Base-by-base conservation (phyloP, 2,113 vertebrate genomes). In the Casuarius casuarius region DNA sequence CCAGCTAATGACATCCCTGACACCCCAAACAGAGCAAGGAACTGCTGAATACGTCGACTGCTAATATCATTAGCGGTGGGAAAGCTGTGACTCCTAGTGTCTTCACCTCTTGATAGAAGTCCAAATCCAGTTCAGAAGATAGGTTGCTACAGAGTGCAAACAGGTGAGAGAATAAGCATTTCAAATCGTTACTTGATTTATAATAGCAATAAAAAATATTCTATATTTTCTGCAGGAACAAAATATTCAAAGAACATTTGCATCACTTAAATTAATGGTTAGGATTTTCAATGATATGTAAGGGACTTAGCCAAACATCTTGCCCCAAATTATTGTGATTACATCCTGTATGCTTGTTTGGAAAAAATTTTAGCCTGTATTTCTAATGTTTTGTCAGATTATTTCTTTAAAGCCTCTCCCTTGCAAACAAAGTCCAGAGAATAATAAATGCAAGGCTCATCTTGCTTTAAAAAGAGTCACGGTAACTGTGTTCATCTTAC, bases 61-160 rank as follows among this genome's bases (percentile, higher is more conserved):
- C n/a, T 28, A 10, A 7, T 13, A 26, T 9, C 2, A 0, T 12
- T 38, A 42, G 19, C 7, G 7, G 6, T 46, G 46, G 21, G 54
- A 28, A 92, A 52, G 21, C 12, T 83, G 52, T 6, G 9, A n/a
- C 10, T 44, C 35, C 11, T 52, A n/a, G 9, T 22, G 13, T 48
- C 62, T 48, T 75, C 44, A 61, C 3, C 20, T 77, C 84, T 81
- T 58, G 66, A 33, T 5, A 1, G 0, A 61, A 89, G 17, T 44
- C 52, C 71, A 79, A 72, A 82, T 35, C 21, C 29, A 66, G 2
- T 54, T 42, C 35, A 31, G 75, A 75, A 72, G 16, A 73, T 78
- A 74, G 21, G 15, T 38, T 66, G 67, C 18, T 71, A 46, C 26
- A 71, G 31, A 74, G 28, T 4, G 2, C 28, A n/a, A 59, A 49